Conservation (phyloP, 2,797 vertebrate species). For the Ceryle rudis region DNA sequence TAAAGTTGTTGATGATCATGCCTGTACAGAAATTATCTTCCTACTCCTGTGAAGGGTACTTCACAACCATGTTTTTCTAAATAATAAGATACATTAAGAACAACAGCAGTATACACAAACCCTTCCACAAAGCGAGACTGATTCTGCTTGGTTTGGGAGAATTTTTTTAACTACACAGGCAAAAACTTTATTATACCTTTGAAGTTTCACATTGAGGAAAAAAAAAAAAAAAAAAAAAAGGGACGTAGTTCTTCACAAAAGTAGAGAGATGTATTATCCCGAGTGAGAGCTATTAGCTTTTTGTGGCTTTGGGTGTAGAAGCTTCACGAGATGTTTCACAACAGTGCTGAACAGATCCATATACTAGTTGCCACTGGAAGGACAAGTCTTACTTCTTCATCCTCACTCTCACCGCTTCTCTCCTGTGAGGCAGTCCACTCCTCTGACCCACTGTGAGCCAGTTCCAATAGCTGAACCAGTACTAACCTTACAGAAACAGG, state of each 20-base stretch:
- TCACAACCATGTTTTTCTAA: not conserved
- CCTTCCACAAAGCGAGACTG: not conserved
- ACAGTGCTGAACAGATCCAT: not conserved
- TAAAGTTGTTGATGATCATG: not conserved
- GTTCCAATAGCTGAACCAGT: not conserved
- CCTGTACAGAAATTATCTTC: not conserved
- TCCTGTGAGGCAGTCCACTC: not conserved
- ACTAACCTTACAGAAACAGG: not conserved
- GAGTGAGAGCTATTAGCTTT: not conserved
- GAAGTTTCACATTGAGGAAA: not conserved
- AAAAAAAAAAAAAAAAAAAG: not conserved
- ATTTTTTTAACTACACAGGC: not conserved
- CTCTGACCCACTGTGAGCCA: rapidly evolving
- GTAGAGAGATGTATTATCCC: not conserved
- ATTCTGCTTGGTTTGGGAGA: not conserved
- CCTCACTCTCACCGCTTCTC: not conserved
- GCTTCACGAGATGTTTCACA: not conserved
- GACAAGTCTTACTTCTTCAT: not conserved
- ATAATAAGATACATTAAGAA: not conserved
- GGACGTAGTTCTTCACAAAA: not conserved
- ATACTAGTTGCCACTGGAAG: not conserved
- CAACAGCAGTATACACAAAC: not conserved
- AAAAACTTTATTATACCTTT: not conserved
- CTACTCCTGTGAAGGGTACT: not conserved
- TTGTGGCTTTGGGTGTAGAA: not conserved